Percentiles rank a stretch among this genome's conserved stretches.
phyloP scores from a whole-genome alignment of 2,113 vertebrate species.

The Illadopsis cleaveri region DNA sequence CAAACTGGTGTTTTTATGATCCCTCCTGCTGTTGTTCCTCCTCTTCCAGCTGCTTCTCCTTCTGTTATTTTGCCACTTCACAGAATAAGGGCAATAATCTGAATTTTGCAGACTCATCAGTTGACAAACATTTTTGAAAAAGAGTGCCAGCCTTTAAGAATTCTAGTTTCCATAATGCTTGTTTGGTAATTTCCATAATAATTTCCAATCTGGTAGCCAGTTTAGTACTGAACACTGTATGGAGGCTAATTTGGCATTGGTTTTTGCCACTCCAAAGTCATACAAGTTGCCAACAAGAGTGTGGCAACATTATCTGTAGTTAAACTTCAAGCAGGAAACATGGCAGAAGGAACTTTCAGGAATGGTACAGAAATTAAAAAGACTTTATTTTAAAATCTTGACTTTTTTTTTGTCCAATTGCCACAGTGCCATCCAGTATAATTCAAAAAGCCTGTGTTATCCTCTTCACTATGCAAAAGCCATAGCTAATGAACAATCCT shows the following conservation, averaged over 20 bases:
- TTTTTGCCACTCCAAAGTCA: not conserved
- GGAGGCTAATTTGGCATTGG: not conserved
- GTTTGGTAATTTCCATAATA: not conserved
- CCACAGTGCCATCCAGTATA: not conserved
- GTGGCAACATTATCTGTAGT: not conserved
- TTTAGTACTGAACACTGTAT: not conserved
- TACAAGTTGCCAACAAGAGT: not conserved
- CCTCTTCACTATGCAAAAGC: not conserved
- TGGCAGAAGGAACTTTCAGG: not conserved
- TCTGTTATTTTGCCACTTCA: constrained; percentile 40
- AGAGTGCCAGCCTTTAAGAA: not conserved
- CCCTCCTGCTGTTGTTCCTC: constrained; percentile 32
- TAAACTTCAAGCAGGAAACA: not conserved
- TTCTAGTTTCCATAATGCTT: not conserved
- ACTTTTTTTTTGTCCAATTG: not conserved
- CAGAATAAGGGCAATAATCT: constrained; percentile 23
- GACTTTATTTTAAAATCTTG: not conserved
- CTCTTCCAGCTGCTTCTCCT: constrained; percentile 56
- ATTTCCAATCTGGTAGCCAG: not conserved
- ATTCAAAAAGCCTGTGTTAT: not conserved
- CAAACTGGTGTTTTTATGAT: constrained; percentile 50
- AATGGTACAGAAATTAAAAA: not conserved
- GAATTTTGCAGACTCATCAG: constrained; percentile 22
- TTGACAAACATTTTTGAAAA: constrained; percentile 23
- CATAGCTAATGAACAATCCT: not conserved